Evolutionary conservation across 1,140 invertebrate genomes (phyloP).

Genomic region (Anthonomus grandis): DNA sequence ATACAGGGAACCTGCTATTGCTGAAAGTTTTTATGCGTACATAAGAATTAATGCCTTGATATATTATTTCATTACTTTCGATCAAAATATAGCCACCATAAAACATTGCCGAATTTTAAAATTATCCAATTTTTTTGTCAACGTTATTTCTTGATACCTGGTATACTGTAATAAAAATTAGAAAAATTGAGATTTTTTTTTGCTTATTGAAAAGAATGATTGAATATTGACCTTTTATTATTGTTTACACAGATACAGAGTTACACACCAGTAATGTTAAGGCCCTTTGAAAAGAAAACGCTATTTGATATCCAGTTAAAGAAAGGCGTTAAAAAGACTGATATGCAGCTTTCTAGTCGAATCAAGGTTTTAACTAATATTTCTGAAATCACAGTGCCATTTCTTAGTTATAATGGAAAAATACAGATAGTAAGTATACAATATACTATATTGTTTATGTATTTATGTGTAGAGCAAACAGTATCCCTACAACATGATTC

Average conservation of each 20-base stretch:
- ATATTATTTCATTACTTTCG: no score
- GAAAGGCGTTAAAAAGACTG: constrained; percentile 52
- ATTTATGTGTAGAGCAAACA: not conserved
- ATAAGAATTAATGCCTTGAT: no score
- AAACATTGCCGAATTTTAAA: no score
- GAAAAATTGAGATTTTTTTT: constrained; percentile 46
- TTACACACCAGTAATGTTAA: constrained; percentile 60
- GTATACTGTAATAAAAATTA: constrained; percentile 3
- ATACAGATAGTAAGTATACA: constrained; percentile 55
- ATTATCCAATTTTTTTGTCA: no score
- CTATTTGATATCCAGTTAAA: constrained; percentile 60
- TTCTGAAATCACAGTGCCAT: constrained; percentile 65
- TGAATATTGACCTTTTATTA: no score
- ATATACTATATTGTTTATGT: no score
- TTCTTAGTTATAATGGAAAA: constrained; percentile 74
- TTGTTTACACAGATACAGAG: constrained; percentile 64
- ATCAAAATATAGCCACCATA: no score
- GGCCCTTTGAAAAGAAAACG: constrained; percentile 58
- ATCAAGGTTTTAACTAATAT: constrained; percentile 71
- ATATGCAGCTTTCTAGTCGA: constrained; percentile 62
- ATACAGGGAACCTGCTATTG: no score
- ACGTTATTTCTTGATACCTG: no score
- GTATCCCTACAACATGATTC: not conserved
- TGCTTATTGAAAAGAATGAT: no score
- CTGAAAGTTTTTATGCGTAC: no score